Base-by-base conservation (phyloP, 2,888 invertebrate genomes). In the Sphinx pinastri region DNA sequence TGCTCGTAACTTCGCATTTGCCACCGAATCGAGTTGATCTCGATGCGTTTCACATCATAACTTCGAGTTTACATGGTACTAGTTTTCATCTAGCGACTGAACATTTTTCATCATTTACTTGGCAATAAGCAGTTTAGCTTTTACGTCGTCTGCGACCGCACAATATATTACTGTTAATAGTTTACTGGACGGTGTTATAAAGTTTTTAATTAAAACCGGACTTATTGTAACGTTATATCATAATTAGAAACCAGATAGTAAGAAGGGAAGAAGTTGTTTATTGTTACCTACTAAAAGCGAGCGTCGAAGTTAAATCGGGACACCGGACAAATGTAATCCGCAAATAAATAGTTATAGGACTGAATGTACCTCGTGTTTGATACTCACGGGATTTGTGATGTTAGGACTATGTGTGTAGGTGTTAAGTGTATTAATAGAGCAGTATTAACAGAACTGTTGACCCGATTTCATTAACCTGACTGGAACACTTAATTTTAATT, bases 91-190 rank as follows among this genome's bases (percentile, higher is more conserved):
- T 73, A 72, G 72, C 77, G 75, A 77, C 75, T 77, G 81, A 77
- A 81, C 88, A 88, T 90, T 88, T 89, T 87, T 90, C 89, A 88
- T 90, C 86, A 88, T 90, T 88, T 88, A 83, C 85, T 78, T 78
- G 73, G 82, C 83, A 83, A 83, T 88, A 88, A 88, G 87, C 88
- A 84, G 85, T 84, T 88, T 88, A 86, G 79, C 85, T 86, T 85
- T 84, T 82, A 82, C 80, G 75, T 79, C 80, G 81, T 81, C 83
- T 81, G 81, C 79, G 71, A 70, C 76, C 63, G 68, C 75, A 83
- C 85, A 82, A 84, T 88, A 84, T 82, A 85, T 87, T 84, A 77
- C 79, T 79, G 70, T 81, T 86, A 84, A 87, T 85, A 85, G 82
- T 84, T 86, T 85, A 82, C 82, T 80, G 80, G 74, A 78, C 79